Base-by-base conservation (phyloP, 2,113 vertebrate genomes). In the Orientallactaga bullata region DNA sequence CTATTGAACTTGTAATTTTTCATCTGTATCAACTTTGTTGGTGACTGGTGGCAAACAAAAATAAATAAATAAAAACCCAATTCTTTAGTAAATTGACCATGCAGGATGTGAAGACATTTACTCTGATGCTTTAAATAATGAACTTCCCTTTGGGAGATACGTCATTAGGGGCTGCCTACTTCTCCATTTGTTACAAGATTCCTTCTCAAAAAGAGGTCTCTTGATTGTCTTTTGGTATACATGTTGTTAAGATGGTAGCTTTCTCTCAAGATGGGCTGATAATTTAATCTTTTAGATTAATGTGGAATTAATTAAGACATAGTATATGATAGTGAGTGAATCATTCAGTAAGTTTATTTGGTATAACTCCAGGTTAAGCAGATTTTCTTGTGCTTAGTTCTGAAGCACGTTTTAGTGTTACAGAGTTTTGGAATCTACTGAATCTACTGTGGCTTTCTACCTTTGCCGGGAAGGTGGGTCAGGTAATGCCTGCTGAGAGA, bases 11-110 rank as follows among this genome's bases (percentile, higher is more conserved):
- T 83, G 2, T 58, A 55, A 35, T 88, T 78, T 96, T 4, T 15
- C 66, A 1, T 74, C 90, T 94, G 85, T 90, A 66, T 85, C 23
- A 90, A 15, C 20, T 94, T 90, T n/a, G 7, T 93, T 93, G 24
- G 60, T 37, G 63, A 15, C 18, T 89, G 17, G 8, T 55, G 86
- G 63, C 42, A 47, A 47, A 24, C 63, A 94, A 20, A 42, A 47
- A 85, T 7, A 68, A 30, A 60, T 68, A 88, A 65, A 55, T 93
- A 88, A 26, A 18, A 30, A 66, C 21, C 12, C 18, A 72, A 21
- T 79, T 83, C 85, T 35, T 82, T 93, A 51, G 23, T 88, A 76
- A 89, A 60, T 69, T 91, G 20, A 51, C 18, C 32, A 18, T 35
- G 2, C 85, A 24, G 28, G 23, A 71, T 10, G 3, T 76, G 30